A percentile compares a stretch with the other conserved stretches of the same genome.
These are phyloP conservation scores for Trachelus tabidus DNA, from an alignment of 2,888 invertebrate genomes.

Conservation along the genomic window DNA sequence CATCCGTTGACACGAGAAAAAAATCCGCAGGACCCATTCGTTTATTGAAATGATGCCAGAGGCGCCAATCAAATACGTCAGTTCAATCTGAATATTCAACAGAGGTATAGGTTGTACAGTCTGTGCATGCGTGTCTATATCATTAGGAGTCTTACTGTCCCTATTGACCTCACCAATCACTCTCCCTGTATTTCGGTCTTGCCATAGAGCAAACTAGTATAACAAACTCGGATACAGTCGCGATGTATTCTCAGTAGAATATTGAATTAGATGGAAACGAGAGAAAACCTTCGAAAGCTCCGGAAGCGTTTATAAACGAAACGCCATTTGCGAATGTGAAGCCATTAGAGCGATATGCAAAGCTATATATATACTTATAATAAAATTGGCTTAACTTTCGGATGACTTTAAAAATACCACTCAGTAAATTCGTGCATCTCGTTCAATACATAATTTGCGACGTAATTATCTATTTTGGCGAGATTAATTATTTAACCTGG, in stretches of 20 bases:
- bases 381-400: background rate
- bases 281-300: background rate
- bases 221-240: background rate
- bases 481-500: background rate
- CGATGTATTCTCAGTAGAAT: background rate
- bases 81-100: slow-evolving; percentile 46
- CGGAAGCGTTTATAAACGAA: background rate
- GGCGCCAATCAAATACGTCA: slow-evolving; percentile 49
- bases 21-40: slow-evolving; percentile 44
- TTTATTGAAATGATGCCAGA: slow-evolving; percentile 49
- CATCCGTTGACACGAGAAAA: slow-evolving; percentile 32
- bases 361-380: background rate
- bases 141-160: slow-evolving; percentile 28
- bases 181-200: background rate
- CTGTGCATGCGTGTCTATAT: slow-evolving; percentile 31
- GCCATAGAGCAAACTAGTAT: background rate
- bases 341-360: background rate
- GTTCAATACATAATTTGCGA: background rate
- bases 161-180: slow-evolving; percentile 20
- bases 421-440: background rate
- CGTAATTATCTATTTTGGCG: background rate
- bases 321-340: background rate
- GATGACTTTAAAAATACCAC: background rate
- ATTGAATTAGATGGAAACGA: background rate
- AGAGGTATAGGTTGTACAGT: slow-evolving; percentile 34